Conservation (phyloP, 2,113 vertebrate genomes). For the Hoplias malabaricus region DNA sequence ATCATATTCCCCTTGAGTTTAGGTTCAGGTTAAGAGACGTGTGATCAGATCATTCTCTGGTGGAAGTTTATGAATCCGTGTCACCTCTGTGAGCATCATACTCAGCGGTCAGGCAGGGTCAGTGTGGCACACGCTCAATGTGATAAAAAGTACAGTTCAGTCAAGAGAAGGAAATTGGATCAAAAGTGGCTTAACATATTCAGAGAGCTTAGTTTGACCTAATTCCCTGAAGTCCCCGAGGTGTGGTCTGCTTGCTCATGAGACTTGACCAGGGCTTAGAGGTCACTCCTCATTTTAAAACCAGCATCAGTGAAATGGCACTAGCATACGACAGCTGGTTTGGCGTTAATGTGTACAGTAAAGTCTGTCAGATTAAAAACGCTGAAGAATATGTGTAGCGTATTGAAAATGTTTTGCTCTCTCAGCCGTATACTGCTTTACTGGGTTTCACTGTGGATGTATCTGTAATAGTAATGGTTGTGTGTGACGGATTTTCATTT, state of each 20-base stretch:
- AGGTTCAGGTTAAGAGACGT: neutral
- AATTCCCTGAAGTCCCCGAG: constrained; percentile 1
- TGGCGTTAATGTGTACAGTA: neutral
- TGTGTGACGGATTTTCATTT: neutral
- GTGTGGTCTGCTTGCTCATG: constrained; percentile 10
- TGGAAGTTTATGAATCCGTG: neutral
- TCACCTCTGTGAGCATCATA: neutral
- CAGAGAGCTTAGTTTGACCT: constrained; percentile 37
- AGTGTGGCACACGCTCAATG: constrained; percentile 10
- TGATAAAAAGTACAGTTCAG: neutral
- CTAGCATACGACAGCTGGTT: neutral
- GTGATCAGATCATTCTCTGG: neutral
- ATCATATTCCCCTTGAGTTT: neutral
- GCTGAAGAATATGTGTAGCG: neutral
- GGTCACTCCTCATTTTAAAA: neutral
- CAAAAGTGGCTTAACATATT: constrained; percentile 40
- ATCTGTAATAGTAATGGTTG: neutral
- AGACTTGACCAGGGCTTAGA: neutral
- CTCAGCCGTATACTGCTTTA: neutral
- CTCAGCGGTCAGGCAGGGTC: neutral
- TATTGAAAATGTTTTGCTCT: neutral
- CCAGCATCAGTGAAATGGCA: neutral
- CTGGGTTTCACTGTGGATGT: neutral
- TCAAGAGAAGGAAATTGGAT: neutral
- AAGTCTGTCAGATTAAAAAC: neutral